A percentile compares a stretch with the other conserved stretches of the same genome.
Evolutionary conservation across 2,888 invertebrate species (phyloP).

Genomic region (Lordiphosa fenestrarum): DNA sequence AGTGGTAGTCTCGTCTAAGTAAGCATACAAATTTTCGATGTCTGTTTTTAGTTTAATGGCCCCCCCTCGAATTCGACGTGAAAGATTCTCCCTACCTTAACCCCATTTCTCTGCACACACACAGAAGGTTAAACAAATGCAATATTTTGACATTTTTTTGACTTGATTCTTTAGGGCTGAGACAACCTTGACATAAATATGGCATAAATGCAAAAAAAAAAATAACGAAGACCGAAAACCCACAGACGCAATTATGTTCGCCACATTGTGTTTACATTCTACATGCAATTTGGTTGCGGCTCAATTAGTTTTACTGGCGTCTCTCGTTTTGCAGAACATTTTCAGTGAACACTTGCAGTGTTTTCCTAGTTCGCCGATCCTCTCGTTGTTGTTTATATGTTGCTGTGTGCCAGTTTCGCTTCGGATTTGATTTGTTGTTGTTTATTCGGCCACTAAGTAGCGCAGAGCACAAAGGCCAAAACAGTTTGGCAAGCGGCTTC

Average conservation of each 20-base stretch:
- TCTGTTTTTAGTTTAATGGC: no score
- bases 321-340: slow-evolving; percentile 33
- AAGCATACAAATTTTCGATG: no score
- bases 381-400: slow-evolving; percentile 19
- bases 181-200: slow-evolving; percentile 30
- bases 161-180: slow-evolving; percentile 9
- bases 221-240: background rate
- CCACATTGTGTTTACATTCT: slow-evolving; percentile 49
- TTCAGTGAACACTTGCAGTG: slow-evolving; percentile 40
- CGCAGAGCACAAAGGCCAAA: slow-evolving; percentile 63
- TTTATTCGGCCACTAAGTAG: slow-evolving; percentile 53
- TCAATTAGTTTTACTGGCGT: slow-evolving; percentile 71
- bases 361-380: slow-evolving; percentile 18
- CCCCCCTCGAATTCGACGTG: no score
- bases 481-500: slow-evolving; percentile 53
- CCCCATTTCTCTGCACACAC: no score
- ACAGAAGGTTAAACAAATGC: slow-evolving; percentile 10
- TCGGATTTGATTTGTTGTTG: slow-evolving; percentile 66
- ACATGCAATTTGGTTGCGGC: slow-evolving; percentile 45
- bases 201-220: background rate
- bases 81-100: no score
- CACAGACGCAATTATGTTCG: slow-evolving; percentile 35
- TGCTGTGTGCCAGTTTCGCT: slow-evolving; percentile 51
- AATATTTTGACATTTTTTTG: background rate
- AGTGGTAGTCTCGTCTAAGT: no score